Evolutionary conservation across 1,140 invertebrate species (phyloP), one percentile per base, ranked within the genome.

Genomic region (Cheumatopsyche charites): DNA sequence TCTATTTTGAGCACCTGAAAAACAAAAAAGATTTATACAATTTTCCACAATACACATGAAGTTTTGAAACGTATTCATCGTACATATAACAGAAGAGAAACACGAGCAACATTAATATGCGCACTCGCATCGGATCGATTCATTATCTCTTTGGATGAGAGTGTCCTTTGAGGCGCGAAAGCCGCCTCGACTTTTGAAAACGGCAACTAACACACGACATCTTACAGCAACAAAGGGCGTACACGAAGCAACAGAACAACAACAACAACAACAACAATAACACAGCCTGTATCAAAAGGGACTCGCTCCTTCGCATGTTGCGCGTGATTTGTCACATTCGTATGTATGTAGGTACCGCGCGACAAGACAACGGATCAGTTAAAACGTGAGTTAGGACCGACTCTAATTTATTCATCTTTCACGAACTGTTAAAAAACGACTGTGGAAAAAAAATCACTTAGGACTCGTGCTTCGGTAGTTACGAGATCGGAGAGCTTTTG

Each of bases 1-100:
- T 81, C 94, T 88, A 71, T 86, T 87, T 79, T 90, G 88, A 78
- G 90, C 87, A 85, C 90, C 93, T 94, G 86, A 63, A 88, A 88
- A 78, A 83, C 84, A 79, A 77, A 78, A 36, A 36, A 36, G 3
- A 36, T 36, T 9, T 3, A 4, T 36, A 3, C 3, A 36, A 36
- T 36, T 36, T 36, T 36, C 9, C 29, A 36, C 9, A 36, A n/a
- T n/a, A n/a, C n/a, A n/a, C n/a, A n/a, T n/a, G n/a, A n/a, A n/a
- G n/a, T n/a, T n/a, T n/a, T n/a, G n/a, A n/a, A n/a, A n/a, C n/a
- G n/a, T n/a, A n/a, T n/a, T n/a, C n/a, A n/a, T 3, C 29, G 29
- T 36, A 36, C 3, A 36, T 4, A 9, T 36, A 36, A 36, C 9
- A 36, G 29, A 4, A 36, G 3, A 36, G 3, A 9, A 36, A 36